Evolutionary conservation across 1,140 invertebrate genomes (phyloP).

Genomic region (Bombus vancouverensis): DNA sequence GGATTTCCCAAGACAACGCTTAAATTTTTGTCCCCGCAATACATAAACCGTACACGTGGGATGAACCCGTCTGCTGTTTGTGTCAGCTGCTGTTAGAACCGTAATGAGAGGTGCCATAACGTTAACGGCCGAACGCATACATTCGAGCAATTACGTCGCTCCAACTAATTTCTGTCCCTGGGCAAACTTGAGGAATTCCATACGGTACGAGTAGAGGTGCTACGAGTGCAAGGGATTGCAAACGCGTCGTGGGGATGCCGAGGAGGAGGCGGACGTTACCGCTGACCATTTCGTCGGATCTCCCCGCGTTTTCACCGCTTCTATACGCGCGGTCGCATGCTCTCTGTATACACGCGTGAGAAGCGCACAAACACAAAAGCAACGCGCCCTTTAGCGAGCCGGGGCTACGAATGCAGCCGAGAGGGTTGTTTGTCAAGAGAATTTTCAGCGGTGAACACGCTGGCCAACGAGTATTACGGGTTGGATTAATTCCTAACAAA

Average conservation of each 20-base stretch:
- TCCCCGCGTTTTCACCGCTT: conserved; percentile 40
- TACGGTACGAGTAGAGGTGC: conserved; percentile 37
- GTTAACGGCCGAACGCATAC: conserved; percentile 67
- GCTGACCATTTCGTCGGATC: conserved; percentile 60
- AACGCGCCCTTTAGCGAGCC: conserved; percentile 46
- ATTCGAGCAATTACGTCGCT: conserved; percentile 67
- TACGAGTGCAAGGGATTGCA: conserved; percentile 10
- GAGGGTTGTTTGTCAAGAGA: conserved; percentile 70
- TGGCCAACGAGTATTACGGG: conserved; percentile 63
- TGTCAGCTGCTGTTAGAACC: conserved; percentile 63
- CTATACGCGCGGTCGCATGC: background rate
- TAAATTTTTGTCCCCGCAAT: conserved; percentile 42
- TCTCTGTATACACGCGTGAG: conserved; percentile 5
- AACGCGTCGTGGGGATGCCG: background rate
- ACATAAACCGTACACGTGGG: conserved; percentile 32
- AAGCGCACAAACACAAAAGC: conserved; percentile 30
- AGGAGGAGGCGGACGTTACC: conserved; percentile 31
- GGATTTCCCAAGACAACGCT: conserved; percentile 35
- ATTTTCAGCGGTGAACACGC: conserved; percentile 64
- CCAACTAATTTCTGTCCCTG: conserved; percentile 68
- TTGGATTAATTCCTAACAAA: conserved; percentile 71
- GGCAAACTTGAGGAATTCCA: conserved; percentile 68
- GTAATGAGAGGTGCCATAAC: conserved; percentile 69
- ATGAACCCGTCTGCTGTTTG: conserved; percentile 40
- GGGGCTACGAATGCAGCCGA: conserved; percentile 27